These are phyloP conservation scores for Bujurquina vittata DNA, from an alignment of 2,113 vertebrate genomes.

Conservation along the genomic window DNA sequence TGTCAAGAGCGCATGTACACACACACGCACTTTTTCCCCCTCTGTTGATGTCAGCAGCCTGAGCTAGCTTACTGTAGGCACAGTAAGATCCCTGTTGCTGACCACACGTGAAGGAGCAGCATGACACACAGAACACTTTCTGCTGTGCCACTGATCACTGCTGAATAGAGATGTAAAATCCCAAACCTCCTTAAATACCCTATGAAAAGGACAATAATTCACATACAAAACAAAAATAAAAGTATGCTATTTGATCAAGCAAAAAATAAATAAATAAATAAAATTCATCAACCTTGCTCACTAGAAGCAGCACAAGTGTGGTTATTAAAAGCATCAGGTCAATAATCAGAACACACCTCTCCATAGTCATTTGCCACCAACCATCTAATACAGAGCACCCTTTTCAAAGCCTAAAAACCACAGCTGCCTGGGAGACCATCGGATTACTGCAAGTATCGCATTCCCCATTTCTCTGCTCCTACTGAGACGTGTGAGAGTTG, in stretches of 20 bases:
- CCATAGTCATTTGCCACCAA: neutral
- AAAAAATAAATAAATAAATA: neutral
- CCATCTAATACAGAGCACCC: neutral
- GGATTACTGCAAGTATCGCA: constrained; percentile 31
- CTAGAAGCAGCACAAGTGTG: neutral
- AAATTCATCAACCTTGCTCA: neutral
- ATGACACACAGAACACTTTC: constrained; percentile 17
- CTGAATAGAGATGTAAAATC: neutral
- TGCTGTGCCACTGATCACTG: neutral
- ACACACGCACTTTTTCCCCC: neutral
- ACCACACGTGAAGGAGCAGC: constrained; percentile 15
- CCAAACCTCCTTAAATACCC: neutral
- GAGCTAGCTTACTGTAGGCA: constrained; percentile 19
- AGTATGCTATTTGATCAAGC: neutral
- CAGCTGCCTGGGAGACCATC: constrained; percentile 50
- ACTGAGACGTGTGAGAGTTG: constrained; percentile 56
- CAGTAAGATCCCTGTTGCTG: constrained; percentile 43
- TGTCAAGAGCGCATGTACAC: neutral
- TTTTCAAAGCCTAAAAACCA: constrained; percentile 28
- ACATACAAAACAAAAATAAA: neutral
- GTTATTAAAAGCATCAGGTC: constrained; percentile 3
- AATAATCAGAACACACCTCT: neutral
- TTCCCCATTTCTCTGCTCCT: constrained; percentile 30
- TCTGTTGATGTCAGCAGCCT: constrained; percentile 30
- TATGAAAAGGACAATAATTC: neutral